These are phyloP conservation scores for Pogonomyrmex californicus DNA, from an alignment of 1,140 invertebrate genomes.

Conservation along the genomic window DNA sequence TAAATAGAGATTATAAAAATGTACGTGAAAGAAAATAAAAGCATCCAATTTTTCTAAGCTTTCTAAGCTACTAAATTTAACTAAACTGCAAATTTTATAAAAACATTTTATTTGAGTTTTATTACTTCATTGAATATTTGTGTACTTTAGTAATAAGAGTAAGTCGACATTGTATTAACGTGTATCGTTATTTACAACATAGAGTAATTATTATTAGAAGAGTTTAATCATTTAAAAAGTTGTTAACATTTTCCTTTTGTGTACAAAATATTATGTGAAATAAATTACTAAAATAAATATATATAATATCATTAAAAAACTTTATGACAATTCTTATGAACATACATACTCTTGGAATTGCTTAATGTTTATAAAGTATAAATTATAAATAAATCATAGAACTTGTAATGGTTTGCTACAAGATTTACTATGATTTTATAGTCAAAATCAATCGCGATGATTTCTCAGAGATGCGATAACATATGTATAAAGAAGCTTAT, in stretches of 20 bases:
- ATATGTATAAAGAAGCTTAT: background rate
- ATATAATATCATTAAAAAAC: constrained; percentile 19
- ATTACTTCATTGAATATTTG: background rate
- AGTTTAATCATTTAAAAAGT: background rate
- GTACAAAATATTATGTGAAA: background rate
- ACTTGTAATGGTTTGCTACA: background rate
- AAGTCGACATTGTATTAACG: background rate
- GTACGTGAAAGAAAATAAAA: background rate
- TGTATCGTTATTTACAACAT: background rate
- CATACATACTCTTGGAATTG: background rate
- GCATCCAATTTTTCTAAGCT: background rate
- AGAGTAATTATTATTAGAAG: background rate
- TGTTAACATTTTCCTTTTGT: background rate
- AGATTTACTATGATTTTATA: background rate
- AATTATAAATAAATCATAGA: constrained; percentile 27
- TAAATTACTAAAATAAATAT: constrained; percentile 38
- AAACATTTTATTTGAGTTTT: constrained; percentile 1
- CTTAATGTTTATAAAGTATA: constrained; percentile 17
- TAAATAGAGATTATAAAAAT: background rate
- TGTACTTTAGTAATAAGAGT: background rate
- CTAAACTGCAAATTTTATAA: background rate
- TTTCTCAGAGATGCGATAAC: background rate
- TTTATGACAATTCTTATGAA: background rate
- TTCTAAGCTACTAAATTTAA: background rate
- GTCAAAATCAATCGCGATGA: background rate